A percentile compares a stretch with the other conserved stretches of the same genome.
phyloP scores from a whole-genome alignment of 2,113 vertebrate species.

The Lasiurus borealis region DNA sequence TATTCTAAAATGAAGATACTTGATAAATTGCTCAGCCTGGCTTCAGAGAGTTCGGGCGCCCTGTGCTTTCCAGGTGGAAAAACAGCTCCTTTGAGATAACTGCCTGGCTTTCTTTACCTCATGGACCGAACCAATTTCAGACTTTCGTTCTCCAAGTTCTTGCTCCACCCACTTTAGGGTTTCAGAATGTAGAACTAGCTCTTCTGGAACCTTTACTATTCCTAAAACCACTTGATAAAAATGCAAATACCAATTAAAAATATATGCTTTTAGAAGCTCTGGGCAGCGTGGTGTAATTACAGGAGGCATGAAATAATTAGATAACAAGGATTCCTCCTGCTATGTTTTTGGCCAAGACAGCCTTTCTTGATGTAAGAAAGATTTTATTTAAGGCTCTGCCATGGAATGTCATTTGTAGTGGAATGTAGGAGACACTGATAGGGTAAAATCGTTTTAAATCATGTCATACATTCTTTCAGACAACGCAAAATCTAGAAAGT shows the following conservation, averaged over 20 bases:
- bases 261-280: slow-evolving; percentile 59
- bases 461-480: slow-evolving; percentile 22
- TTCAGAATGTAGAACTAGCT: background rate
- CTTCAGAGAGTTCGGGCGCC: background rate
- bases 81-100: background rate
- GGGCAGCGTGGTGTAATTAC: slow-evolving; percentile 40
- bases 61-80: slow-evolving; percentile 25
- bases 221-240: slow-evolving; percentile 37
- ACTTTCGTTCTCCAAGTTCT: slow-evolving; percentile 34
- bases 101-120: slow-evolving; percentile 14
- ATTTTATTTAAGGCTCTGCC: slow-evolving; percentile 48
- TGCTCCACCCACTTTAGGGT: slow-evolving; percentile 1
- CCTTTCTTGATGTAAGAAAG: slow-evolving; percentile 55
- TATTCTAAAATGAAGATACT: slow-evolving; percentile 50
- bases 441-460: slow-evolving; percentile 45
- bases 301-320: slow-evolving; percentile 50
- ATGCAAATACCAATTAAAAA: background rate
- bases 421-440: background rate
- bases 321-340: slow-evolving; percentile 27
- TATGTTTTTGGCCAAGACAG: slow-evolving; percentile 53
- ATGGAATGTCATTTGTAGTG: slow-evolving; percentile 53
- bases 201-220: background rate
- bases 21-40: slow-evolving; percentile 53
- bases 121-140: background rate
- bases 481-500: slow-evolving; percentile 12